Evolutionary conservation across 2,888 invertebrate genomes (phyloP).

Genomic region (Iselma pallidipennis): DNA sequence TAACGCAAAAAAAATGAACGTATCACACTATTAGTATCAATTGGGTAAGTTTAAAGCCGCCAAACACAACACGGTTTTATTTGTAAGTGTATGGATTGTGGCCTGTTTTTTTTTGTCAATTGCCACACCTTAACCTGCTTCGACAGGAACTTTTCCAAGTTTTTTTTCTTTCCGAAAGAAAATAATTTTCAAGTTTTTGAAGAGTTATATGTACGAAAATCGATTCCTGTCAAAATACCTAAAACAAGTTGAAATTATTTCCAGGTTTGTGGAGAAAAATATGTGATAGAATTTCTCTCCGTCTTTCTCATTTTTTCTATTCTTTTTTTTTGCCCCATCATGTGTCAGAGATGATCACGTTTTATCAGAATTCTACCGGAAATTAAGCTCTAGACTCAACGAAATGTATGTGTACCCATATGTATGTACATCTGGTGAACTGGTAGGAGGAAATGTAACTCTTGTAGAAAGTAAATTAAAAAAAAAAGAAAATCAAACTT

Average conservation of each 20-base stretch:
- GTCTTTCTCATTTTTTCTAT: not conserved
- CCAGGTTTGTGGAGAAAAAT: not conserved
- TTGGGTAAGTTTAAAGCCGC: slow-evolving; percentile 5
- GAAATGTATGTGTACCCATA: not conserved
- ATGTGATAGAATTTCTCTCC: not conserved
- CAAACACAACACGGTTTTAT: too few relatives aligned
- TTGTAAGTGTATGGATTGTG: too few relatives aligned
- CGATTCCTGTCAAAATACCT: not conserved
- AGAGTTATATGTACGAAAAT: not conserved
- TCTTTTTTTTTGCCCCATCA: not conserved
- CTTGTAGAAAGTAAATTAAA: too few relatives aligned
- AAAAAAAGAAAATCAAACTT: too few relatives aligned
- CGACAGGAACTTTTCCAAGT: not conserved
- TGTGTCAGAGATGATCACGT: not conserved
- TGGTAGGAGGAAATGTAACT: not conserved
- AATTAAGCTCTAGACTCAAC: slow-evolving; percentile 6
- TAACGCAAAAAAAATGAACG: too few relatives aligned
- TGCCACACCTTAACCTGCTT: too few relatives aligned
- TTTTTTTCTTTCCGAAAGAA: not conserved
- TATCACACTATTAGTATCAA: slow-evolving; percentile 11
- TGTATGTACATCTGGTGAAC: not conserved
- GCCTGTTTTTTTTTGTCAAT: too few relatives aligned
- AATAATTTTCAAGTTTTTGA: not conserved
- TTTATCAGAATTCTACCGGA: slow-evolving; percentile 3
- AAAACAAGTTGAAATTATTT: not conserved